These are phyloP conservation scores for Diadromus collaris DNA, from an alignment of 2,888 invertebrate genomes.

Conservation along the genomic window DNA sequence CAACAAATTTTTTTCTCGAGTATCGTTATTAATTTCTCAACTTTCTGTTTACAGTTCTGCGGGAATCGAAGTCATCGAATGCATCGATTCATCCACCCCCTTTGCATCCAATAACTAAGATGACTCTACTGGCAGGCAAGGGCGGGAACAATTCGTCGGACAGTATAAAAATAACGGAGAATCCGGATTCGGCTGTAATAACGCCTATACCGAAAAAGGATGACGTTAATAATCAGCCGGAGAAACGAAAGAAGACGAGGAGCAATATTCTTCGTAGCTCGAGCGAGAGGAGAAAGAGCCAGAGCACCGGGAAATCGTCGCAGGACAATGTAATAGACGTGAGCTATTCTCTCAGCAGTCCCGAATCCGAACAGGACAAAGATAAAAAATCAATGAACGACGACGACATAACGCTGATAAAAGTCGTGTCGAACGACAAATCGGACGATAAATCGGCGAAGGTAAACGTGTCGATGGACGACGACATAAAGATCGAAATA, in stretches of 20 bases:
- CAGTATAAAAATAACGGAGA: constrained; percentile 78
- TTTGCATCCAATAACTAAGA: constrained; percentile 78
- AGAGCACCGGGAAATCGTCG: constrained; percentile 72
- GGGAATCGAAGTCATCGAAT: constrained; percentile 77
- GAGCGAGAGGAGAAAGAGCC: constrained; percentile 75
- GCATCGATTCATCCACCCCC: constrained; percentile 77
- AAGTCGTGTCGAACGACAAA: constrained; percentile 72
- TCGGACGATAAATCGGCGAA: constrained; percentile 73
- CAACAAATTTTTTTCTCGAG: not conserved
- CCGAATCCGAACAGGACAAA: constrained; percentile 77
- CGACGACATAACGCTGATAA: constrained; percentile 78
- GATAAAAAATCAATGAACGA: constrained; percentile 76
- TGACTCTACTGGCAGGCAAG: constrained; percentile 74
- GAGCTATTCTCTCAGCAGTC: constrained; percentile 74
- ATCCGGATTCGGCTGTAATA: constrained; percentile 79
- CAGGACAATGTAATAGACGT: constrained; percentile 74
- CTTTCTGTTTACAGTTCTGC: constrained; percentile 71
- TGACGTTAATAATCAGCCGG: constrained; percentile 69
- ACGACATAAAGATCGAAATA: constrained; percentile 79
- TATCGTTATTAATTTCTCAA: constrained; percentile 3
- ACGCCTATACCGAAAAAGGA: constrained; percentile 78
- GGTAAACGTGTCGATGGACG: constrained; percentile 66
- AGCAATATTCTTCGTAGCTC: constrained; percentile 76
- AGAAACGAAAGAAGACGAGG: constrained; percentile 75
- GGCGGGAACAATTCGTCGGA: constrained; percentile 71